These are phyloP conservation scores for Metalampra italica DNA, from an alignment of 2,888 invertebrate genomes.

Conservation along the genomic window DNA sequence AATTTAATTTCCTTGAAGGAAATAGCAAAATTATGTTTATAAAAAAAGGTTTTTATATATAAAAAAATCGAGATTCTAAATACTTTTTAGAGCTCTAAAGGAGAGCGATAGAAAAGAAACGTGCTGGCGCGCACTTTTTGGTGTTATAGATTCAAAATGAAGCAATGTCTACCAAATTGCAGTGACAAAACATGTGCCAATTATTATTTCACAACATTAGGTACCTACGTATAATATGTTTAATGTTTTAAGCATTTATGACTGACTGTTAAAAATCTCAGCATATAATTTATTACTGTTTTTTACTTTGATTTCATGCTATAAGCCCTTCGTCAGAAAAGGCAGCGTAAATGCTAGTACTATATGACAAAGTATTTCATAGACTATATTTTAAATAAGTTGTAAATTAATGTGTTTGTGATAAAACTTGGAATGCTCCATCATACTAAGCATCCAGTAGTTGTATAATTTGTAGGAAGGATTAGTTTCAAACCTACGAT, in stretches of 20 bases:
- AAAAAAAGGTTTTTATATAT: no score
- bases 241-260: conserved; percentile 6
- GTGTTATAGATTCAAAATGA: neutral
- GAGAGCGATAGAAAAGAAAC: neutral
- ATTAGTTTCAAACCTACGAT: conserved; percentile 1
- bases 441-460: conserved; percentile 25
- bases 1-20: no score
- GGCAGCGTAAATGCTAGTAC: neutral
- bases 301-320: conserved; percentile 2
- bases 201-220: conserved; percentile 1
- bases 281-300: conserved; percentile 5
- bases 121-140: neutral
- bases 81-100: neutral
- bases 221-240: neutral
- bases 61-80: no score
- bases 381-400: conserved; percentile 4
- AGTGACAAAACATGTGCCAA: conserved; percentile 14
- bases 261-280: conserved; percentile 5
- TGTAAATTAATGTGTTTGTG: conserved; percentile 16
- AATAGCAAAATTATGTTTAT: no score
- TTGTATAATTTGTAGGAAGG: conserved; percentile 17
- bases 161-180: neutral
- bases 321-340: neutral
- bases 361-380: neutral
- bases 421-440: conserved; percentile 14